A percentile compares a stretch with the other conserved stretches of the same genome.
Conservation (phyloP, 2,113 vertebrate species). For the Rhegmatorhina hoffmannsi region DNA sequence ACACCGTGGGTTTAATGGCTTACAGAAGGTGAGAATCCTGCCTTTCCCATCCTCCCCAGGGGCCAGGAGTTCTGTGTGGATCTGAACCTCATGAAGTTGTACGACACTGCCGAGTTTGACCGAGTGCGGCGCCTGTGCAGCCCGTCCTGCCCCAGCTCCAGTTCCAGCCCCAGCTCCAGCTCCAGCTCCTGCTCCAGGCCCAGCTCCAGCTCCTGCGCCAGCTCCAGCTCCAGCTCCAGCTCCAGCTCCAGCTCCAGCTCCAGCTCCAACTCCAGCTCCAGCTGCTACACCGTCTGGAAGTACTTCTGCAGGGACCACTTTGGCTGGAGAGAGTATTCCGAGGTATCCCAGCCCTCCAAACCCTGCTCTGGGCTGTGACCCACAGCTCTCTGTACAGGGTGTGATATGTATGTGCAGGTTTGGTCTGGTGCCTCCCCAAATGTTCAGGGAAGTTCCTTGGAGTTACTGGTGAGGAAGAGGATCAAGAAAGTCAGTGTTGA, state of each 20-base stretch:
- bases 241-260: background rate
- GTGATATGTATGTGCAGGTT: rapidly evolving
- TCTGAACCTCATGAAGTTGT: constrained; percentile 88
- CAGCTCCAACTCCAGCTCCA: constrained; percentile 79
- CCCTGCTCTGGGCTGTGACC: background rate
- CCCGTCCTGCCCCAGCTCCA: constrained; percentile 80
- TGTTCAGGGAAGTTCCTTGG: background rate
- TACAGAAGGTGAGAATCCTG: background rate
- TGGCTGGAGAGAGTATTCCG: constrained; percentile 98
- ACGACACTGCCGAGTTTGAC: constrained; percentile 90
- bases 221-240: too few species aligned
- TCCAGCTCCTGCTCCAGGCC: too few species aligned
- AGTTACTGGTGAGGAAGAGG: background rate
- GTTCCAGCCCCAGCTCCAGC: constrained; percentile 44
- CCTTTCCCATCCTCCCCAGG: constrained; percentile 70
- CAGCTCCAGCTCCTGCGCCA: too few species aligned
- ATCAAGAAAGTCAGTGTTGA: background rate
- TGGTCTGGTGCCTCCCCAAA: background rate
- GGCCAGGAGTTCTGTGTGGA: constrained; percentile 90
- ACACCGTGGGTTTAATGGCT: rapidly evolving
- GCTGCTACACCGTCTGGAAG: constrained; percentile 93
- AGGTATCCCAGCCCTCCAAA: constrained; percentile 75
- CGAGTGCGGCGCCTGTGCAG: constrained; percentile 89
- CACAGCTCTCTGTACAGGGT: rapidly evolving
- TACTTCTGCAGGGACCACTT: constrained; percentile 99